Evolutionary conservation across 2,113 vertebrate species (phyloP).

Genomic region (Proterorhinus semilunaris): DNA sequence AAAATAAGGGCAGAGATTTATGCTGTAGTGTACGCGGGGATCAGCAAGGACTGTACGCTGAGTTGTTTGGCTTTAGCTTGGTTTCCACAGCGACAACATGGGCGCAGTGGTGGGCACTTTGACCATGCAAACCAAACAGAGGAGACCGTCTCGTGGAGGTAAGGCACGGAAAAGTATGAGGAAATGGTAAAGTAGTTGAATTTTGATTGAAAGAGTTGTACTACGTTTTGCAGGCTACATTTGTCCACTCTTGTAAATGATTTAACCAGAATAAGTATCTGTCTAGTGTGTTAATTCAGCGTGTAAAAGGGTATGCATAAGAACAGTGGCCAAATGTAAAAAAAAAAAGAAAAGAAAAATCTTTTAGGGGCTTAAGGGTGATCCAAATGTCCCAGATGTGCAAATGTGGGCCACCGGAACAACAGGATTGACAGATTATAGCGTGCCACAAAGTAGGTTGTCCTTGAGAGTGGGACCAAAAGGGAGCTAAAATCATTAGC

Average conservation of each 20-base stretch:
- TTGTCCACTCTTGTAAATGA: constrained; percentile 14
- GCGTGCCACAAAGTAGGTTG: constrained; percentile 17
- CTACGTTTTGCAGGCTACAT: not conserved
- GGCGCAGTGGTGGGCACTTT: constrained; percentile 97
- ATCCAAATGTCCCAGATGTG: not conserved
- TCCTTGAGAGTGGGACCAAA: constrained; percentile 52
- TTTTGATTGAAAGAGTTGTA: not conserved
- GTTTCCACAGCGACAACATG: constrained; percentile 82
- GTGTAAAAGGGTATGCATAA: not conserved
- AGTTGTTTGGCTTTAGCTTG: constrained; percentile 60
- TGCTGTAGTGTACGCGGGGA: constrained; percentile 13
- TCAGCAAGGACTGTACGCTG: constrained; percentile 42
- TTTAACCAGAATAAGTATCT: not conserved
- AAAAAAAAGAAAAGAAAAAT: not conserved
- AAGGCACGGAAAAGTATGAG: constrained; percentile 6
- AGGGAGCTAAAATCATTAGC: constrained; percentile 34
- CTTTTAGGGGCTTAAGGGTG: not conserved
- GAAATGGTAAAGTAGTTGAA: not conserved
- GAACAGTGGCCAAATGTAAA: not conserved
- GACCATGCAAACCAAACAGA: constrained; percentile 97
- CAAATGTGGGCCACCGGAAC: constrained; percentile 12
- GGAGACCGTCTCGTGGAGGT: constrained; percentile 92
- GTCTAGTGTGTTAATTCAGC: not conserved
- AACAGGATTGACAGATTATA: constrained; percentile 31
- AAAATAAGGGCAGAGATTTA: not conserved